phyloP scores from a whole-genome alignment of 2,113 vertebrate species.

The Myotis davidii region DNA sequence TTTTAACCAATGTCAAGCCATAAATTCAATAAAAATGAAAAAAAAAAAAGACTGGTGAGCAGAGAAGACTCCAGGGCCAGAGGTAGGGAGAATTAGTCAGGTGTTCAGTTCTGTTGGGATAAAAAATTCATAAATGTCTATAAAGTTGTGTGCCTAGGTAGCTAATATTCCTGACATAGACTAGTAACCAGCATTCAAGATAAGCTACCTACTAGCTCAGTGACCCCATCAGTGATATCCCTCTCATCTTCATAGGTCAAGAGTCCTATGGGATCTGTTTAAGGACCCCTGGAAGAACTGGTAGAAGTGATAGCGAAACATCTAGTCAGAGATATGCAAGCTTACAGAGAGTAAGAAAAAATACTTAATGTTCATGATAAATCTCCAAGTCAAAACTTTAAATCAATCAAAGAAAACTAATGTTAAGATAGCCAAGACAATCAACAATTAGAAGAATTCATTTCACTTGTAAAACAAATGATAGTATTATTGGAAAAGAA shows the following conservation, averaged over 20 bases:
- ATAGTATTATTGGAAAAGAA: neutral
- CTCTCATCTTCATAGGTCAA: neutral
- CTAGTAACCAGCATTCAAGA: neutral
- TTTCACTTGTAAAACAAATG: neutral
- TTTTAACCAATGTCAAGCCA: neutral
- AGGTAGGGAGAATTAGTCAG: neutral
- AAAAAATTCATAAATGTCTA: neutral
- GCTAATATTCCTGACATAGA: neutral
- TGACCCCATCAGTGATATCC: neutral
- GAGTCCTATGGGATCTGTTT: neutral
- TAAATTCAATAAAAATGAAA: neutral
- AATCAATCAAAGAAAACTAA: neutral
- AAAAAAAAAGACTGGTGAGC: neutral
- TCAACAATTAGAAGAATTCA: neutral
- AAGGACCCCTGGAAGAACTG: neutral
- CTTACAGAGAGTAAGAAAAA: neutral
- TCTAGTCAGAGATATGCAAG: neutral
- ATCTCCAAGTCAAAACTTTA: neutral
- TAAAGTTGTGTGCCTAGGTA: neutral
- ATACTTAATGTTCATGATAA: neutral
- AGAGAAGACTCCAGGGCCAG: neutral
- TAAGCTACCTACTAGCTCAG: neutral
- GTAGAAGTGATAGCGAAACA: neutral
- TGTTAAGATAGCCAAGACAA: neutral
- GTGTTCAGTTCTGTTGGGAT: neutral